Evolutionary conservation across 2,888 invertebrate species (phyloP).

Genomic region (Ochlodes sylvanus): DNA sequence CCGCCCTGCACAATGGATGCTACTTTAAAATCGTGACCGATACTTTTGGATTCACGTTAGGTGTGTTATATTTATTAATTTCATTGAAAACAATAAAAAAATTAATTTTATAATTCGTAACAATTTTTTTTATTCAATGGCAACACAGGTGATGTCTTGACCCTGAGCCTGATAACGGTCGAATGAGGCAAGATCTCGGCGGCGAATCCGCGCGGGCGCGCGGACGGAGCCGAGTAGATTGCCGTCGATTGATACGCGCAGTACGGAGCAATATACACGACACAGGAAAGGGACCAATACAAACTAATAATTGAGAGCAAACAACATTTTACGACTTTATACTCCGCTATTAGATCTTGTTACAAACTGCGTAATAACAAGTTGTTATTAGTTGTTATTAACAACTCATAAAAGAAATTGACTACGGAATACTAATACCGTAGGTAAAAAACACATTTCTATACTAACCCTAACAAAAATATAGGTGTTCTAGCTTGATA

Average conservation of each 20-base stretch:
- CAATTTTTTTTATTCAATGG: constrained; percentile 46
- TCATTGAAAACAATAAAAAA: neutral
- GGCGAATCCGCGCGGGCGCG: too few species aligned
- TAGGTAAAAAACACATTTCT: neutral
- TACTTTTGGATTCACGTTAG: neutral
- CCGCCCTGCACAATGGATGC: neutral
- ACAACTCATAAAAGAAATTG: neutral
- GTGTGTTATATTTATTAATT: neutral
- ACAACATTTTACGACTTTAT: constrained; percentile 1
- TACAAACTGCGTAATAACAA: constrained; percentile 8
- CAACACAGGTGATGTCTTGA: constrained; percentile 51
- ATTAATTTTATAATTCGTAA: constrained; percentile 1
- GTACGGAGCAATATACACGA: constrained; percentile 41
- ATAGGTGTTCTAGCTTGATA: too few species aligned
- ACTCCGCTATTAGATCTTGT: constrained; percentile 3
- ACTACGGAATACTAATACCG: neutral
- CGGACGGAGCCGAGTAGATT: constrained; percentile 53
- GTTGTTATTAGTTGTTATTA: neutral
- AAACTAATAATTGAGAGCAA: constrained; percentile 27
- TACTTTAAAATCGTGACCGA: constrained; percentile 1
- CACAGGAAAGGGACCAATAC: constrained; percentile 23
- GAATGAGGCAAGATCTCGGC: constrained; percentile 58
- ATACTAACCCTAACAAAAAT: too few species aligned
- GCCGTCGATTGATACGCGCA: constrained; percentile 57
- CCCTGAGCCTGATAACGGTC: constrained; percentile 52